Evolutionary conservation across 2,888 invertebrate species (phyloP), one percentile per base, ranked within the genome.

Genomic region (Drosophila pseudotalamancana): DNA sequence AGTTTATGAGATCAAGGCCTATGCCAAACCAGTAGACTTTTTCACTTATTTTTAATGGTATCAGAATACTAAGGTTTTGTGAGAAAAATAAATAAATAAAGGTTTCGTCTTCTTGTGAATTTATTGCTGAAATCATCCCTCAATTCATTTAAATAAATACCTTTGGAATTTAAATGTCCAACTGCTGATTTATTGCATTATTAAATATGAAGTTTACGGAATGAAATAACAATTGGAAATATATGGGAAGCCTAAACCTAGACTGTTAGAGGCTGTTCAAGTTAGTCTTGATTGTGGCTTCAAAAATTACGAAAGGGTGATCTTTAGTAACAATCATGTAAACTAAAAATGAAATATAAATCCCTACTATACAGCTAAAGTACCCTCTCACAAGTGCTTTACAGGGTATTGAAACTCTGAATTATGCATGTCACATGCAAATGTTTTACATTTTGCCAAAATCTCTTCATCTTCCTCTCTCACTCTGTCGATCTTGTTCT

Each of bases 341-440:
- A n/a, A n/a, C n/a, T n/a, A n/a, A n/a, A n/a, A n/a, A n/a, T n/a
- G n/a, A n/a, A n/a, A n/a, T n/a, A n/a, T n/a, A n/a, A n/a, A n/a
- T n/a, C n/a, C n/a, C n/a, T n/a, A n/a, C n/a, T n/a, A n/a, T n/a
- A n/a, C n/a, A n/a, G 27, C 11, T 11, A 8, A 27, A n/a, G 9
- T 27, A 11, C 18, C 8, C 9, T 3, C 1, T 32, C 34, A 8
- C 2, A 3, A 2, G 9, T n/a, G 18, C 5, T 14, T 11, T 40
- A 14, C 5, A 55, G 55, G 55, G 74, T 68, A 73, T 53, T 11
- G 62, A 79, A 82, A 51, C 42, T 48, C 79, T 85, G 56, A 60
- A 79, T 72, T 86, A 75, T 86, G 80, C 86, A 64, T 55, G 76
- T 83, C 79, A 67, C 86, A 80, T 83, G 73, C 66, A 67, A 85